Evolutionary conservation across 2,113 vertebrate genomes (phyloP).

Genomic region (Pithys albifrons): DNA sequence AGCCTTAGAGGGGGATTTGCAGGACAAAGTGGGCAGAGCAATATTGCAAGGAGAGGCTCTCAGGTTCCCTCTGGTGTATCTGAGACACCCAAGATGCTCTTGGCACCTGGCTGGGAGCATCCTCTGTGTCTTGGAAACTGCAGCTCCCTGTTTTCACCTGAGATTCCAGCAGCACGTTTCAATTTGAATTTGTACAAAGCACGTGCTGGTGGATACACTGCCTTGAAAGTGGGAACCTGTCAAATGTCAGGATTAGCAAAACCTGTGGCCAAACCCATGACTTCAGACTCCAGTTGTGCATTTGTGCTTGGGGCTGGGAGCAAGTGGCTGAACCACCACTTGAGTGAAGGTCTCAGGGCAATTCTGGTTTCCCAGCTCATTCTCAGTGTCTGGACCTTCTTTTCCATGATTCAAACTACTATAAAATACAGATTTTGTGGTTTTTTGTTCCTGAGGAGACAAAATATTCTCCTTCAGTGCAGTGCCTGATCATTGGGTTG

Average conservation of each 20-base stretch:
- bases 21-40: background rate
- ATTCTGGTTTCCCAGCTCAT: background rate
- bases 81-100: background rate
- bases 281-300: background rate
- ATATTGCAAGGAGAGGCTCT: background rate
- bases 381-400: background rate
- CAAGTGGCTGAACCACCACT: fast-evolving
- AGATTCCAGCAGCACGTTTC: background rate
- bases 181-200: background rate
- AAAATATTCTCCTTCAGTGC: background rate
- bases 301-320: background rate
- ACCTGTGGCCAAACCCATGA: fast-evolving
- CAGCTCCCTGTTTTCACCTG: background rate
- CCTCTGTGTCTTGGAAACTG: background rate
- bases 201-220: background rate
- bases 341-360: background rate
- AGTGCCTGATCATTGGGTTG: background rate
- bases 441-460: background rate
- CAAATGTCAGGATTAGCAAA: background rate
- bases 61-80: fast-evolving
- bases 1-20: background rate
- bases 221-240: background rate
- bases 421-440: background rate
- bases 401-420: background rate
- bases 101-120: background rate